Evolutionary conservation across 1,140 invertebrate genomes (phyloP).

Genomic region (Drosophila nasuta): DNA sequence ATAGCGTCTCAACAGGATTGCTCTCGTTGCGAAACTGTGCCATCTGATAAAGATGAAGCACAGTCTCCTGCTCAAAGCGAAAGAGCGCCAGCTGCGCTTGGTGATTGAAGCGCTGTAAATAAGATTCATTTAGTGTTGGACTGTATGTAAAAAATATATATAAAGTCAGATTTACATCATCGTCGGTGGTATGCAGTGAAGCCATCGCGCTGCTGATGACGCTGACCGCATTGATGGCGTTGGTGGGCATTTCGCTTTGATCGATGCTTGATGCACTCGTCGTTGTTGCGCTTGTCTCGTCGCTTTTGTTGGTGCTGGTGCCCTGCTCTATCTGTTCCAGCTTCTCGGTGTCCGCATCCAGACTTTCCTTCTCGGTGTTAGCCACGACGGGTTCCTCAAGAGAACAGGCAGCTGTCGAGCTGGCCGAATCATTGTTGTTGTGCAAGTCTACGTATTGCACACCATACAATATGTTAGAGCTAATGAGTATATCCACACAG

Average conservation of each 20-base stretch:
- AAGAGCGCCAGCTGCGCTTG: conserved; percentile 86
- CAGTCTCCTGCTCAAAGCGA: conserved; percentile 85
- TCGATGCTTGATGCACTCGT: conserved; percentile 67
- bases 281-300: conserved; percentile 71
- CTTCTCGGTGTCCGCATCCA: conserved; percentile 75
- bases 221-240: conserved; percentile 78
- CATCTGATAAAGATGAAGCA: conserved; percentile 81
- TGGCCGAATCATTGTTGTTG: conserved; percentile 43
- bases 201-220: conserved; percentile 84
- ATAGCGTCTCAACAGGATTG: conserved; percentile 54
- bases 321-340: conserved; percentile 48
- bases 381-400: conserved; percentile 59
- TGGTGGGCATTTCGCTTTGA: conserved; percentile 71
- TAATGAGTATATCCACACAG: conserved; percentile 78
- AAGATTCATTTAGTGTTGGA: conserved; percentile 38
- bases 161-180: conserved; percentile 63
- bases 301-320: conserved; percentile 53
- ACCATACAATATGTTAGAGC: conserved; percentile 81
- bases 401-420: conserved; percentile 47
- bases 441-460: conserved; percentile 79
- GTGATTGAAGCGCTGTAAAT: conserved; percentile 86
- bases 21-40: conserved; percentile 63
- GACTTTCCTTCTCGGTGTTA: conserved; percentile 78
- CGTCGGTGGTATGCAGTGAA: conserved; percentile 72
- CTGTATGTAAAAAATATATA: too few species aligned